Evolutionary conservation across 2,113 vertebrate species (phyloP).

Genomic region (Peromyscus californicus): DNA sequence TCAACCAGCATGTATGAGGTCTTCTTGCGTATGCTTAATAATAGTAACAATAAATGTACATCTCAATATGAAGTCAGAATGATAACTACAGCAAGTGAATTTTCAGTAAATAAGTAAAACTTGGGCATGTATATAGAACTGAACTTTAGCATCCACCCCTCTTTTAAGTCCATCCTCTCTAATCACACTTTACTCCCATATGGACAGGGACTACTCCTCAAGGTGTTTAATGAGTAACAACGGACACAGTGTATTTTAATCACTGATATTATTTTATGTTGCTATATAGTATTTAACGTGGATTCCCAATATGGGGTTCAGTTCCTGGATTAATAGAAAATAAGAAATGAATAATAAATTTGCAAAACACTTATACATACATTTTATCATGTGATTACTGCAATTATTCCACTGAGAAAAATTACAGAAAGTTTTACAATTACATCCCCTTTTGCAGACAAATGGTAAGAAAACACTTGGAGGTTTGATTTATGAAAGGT

Average conservation of each 20-base stretch:
- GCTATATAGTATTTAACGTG: not conserved
- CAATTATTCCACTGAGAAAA: not conserved
- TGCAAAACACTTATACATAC: not conserved
- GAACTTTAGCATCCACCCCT: not conserved
- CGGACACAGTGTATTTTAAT: not conserved
- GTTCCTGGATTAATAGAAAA: not conserved
- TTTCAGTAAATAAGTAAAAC: not conserved
- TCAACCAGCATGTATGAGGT: not conserved
- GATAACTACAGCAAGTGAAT: not conserved
- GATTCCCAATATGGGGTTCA: not conserved
- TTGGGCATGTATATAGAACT: not conserved
- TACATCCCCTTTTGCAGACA: not conserved
- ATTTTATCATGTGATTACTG: slow-evolving; percentile 26
- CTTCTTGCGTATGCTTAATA: not conserved
- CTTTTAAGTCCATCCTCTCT: not conserved
- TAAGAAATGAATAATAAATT: slow-evolving; percentile 31
- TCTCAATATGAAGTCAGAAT: not conserved
- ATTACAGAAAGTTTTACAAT: not conserved
- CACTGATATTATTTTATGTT: not conserved
- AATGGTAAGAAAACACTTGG: not conserved
- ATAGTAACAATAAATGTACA: not conserved
- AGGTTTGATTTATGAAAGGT: not conserved
- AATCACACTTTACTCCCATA: rapidly evolving
- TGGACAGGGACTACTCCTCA: too few species aligned
- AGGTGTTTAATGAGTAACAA: not conserved